Evolutionary conservation across 2,888 invertebrate genomes (phyloP).

Genomic region (Helleia helle): DNA sequence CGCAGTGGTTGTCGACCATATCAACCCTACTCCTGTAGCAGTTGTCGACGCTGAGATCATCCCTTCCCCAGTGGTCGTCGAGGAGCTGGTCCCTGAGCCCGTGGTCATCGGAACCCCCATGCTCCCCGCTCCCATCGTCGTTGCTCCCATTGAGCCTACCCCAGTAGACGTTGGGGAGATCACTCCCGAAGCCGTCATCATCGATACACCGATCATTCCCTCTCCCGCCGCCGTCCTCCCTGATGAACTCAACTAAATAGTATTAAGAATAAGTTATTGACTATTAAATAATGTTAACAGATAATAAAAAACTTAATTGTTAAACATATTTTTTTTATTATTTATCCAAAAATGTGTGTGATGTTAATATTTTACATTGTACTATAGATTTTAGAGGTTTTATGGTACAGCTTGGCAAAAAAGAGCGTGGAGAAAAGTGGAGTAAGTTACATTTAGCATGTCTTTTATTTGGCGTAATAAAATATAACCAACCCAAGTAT

Average conservation of each 20-base stretch:
- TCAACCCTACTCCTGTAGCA: slow-evolving; percentile 14
- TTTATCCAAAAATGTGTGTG: too few relatives aligned
- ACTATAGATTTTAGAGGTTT: too few relatives aligned
- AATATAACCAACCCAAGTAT: too few relatives aligned
- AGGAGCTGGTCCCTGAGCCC: slow-evolving; percentile 15
- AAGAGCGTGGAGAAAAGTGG: too few relatives aligned
- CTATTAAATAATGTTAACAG: too few relatives aligned
- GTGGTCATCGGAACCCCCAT: slow-evolving; percentile 17
- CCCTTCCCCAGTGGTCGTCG: slow-evolving; percentile 17
- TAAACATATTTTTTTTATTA: too few relatives aligned
- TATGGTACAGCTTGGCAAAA: too few relatives aligned
- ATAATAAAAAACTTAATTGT: too few relatives aligned
- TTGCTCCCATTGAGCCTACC: not conserved
- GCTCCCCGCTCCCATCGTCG: not conserved
- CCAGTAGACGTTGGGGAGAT: slow-evolving; percentile 2
- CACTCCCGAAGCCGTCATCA: slow-evolving; percentile 23
- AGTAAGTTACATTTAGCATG: too few relatives aligned
- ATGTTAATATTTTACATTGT: too few relatives aligned
- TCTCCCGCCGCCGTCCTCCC: slow-evolving; percentile 32
- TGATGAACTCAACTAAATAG: slow-evolving; percentile 32
- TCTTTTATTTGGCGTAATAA: too few relatives aligned
- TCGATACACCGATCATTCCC: slow-evolving; percentile 30
- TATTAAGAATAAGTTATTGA: too few relatives aligned
- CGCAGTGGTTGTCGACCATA: slow-evolving; percentile 5
- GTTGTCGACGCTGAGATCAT: slow-evolving; percentile 20